Evolutionary conservation across 2,797 vertebrate genomes (phyloP).

Genomic region (Garrulus glandarius): DNA sequence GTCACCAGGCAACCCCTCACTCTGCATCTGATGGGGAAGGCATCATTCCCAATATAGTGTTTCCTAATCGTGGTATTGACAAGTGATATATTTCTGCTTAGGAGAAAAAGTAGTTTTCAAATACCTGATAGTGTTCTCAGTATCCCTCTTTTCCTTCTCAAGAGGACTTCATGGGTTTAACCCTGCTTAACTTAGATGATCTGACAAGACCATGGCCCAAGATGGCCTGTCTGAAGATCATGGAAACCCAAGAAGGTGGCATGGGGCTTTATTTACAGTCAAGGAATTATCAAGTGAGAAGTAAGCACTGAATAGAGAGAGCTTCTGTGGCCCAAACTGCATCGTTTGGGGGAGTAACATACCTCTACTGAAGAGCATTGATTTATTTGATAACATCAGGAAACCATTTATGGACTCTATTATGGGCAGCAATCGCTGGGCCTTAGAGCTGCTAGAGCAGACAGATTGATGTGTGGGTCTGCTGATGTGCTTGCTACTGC

Average conservation of each 20-base stretch:
- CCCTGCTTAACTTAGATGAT: conserved; percentile 29
- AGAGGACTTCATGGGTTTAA: conserved; percentile 14
- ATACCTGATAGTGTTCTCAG: background rate
- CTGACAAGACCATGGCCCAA: background rate
- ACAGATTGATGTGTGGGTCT: conserved; percentile 48
- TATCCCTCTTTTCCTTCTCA: background rate
- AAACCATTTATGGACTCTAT: conserved; percentile 49
- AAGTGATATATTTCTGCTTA: background rate
- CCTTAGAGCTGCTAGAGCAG: background rate
- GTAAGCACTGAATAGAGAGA: conserved; percentile 27
- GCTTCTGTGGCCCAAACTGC: conserved; percentile 42
- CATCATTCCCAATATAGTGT: background rate
- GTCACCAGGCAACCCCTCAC: background rate
- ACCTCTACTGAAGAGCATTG: conserved; percentile 8
- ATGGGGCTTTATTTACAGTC: conserved; percentile 40
- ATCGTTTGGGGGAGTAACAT: conserved; percentile 33
- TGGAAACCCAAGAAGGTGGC: conserved; percentile 65
- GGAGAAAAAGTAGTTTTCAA: background rate
- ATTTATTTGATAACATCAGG: conserved; percentile 71
- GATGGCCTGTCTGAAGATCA: conserved; percentile 4
- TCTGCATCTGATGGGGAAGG: background rate
- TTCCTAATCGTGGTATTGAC: background rate
- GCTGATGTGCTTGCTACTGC: conserved; percentile 57
- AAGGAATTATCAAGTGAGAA: conserved; percentile 56
- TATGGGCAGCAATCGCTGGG: background rate